Base-by-base conservation (phyloP, 1,140 invertebrate genomes). In the Heterodera carotae region DNA sequence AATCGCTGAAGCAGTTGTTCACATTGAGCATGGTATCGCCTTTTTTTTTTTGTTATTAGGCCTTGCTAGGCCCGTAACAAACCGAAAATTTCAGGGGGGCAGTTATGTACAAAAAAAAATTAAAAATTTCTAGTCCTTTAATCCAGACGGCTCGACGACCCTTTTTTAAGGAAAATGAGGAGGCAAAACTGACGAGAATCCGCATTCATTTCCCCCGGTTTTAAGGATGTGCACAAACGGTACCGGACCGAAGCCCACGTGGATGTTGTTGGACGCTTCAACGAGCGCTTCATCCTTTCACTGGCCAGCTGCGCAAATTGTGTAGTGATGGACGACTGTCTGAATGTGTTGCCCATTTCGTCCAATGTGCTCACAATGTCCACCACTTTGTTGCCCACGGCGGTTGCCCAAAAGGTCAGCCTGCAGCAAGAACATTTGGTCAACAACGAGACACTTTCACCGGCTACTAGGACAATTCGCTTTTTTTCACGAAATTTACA, bases 161-260 rank as follows among this genome's bases (percentile, higher is more conserved):
- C n/a, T n/a, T n/a, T n/a, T n/a, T n/a, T n/a, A n/a, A n/a, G n/a
- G n/a, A n/a, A n/a, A n/a, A n/a, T n/a, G n/a, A n/a, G n/a, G n/a
- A n/a, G n/a, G n/a, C n/a, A n/a, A n/a, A n/a, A n/a, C n/a, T n/a
- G n/a, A n/a, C n/a, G n/a, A n/a, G n/a, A n/a, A n/a, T n/a, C n/a
- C n/a, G n/a, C 22, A n/a, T 33, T 74, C 18, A 62, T 75, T 39
- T 4, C 62, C 27, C 18, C 15, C 39, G 53, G 7, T 76, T 78
- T 70, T 43, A 77, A 91, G 90, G 97, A 99, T 91, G 95, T 99
- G 15, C 97, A 99, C 91, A 92, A 94, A 81, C 91, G 96, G 83
- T 96, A 92, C 85, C 91, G 96, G 80, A 99, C 97, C 18, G 96
- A 98, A 90, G 92, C 95, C 12, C 94, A 98, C 89, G 91, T 93